Conservation (phyloP, 2,797 vertebrate genomes). For the Dicrostonyx torquatus region DNA sequence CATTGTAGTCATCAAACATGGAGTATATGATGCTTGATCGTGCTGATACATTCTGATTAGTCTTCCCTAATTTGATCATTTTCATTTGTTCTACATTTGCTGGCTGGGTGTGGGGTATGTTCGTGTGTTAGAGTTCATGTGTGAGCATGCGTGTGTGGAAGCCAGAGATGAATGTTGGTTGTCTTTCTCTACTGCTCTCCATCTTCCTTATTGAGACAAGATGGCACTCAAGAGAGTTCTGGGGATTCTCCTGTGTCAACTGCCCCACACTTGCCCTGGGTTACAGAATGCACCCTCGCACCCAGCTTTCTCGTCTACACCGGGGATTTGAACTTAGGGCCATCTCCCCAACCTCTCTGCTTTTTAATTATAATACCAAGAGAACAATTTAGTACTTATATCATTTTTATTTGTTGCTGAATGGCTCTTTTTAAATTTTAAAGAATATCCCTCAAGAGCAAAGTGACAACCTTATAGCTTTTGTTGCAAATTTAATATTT, state of each 20-base stretch:
- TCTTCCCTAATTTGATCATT: neutral
- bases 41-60: neutral
- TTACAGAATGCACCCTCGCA: neutral
- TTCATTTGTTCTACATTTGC: neutral
- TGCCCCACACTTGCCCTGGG: neutral
- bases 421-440: neutral
- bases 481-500: slow-evolving; percentile 20
- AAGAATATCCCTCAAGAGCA: neutral
- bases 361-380: neutral
- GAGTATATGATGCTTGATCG: neutral
- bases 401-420: neutral
- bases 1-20: neutral
- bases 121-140: neutral
- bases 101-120: neutral
- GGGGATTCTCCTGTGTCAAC: neutral
- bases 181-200: neutral
- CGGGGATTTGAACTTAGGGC: neutral
- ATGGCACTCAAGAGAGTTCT: neutral
- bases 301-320: neutral
- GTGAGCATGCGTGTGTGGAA: neutral
- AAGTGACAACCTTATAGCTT: neutral
- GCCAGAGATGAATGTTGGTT: neutral
- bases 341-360: neutral
- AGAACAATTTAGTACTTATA: neutral
- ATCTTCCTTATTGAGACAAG: neutral